Evolutionary conservation across 2,113 vertebrate species (phyloP), one percentile per base, ranked within the genome.

Genomic region (Chaetodon auriga): DNA sequence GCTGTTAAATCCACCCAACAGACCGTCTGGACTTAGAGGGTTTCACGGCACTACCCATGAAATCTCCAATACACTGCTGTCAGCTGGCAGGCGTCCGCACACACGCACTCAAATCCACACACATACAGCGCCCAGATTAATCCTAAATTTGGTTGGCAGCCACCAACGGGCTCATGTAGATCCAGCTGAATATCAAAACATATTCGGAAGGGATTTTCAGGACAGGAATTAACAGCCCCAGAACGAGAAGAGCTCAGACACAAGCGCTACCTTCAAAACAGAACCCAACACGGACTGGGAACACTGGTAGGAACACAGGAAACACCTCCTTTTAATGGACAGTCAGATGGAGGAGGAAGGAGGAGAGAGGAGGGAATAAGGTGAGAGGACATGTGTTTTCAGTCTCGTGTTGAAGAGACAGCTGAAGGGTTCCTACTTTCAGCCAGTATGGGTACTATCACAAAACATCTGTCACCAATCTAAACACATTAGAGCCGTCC

Each of bases 101-200:
- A 43, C 55, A 43, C 63, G 43, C 78, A 55, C 43, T 35, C 71
- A 48, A 51, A 64, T 19, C 19, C 66, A 49, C 73, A 54, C 80
- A 49, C 64, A 41, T 1, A 46, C 60, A 85, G 46, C 41, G 43
- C 68, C 46, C 57, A 74, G 81, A 89, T 86, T 84, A 92, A 90
- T 79, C 82, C 81, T 69, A 71, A 83, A 86, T 89, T 82, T 81
- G 78, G 72, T 81, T 81, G 78, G 54, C 84, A 75, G 87, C 84
- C 84, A 41, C 84, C 63, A n/a, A 51, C 25, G 23, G 71, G 82
- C 68, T 83, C 81, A 70, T 71, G 86, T 71, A 82, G 78, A 82
- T 86, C 76, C 69, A 85, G 82, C 69, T 79, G 63, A 90, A 92
- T 74, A 85, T 89, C 79, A 83, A 89, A 90, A 86, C 84, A 86